Conservation (phyloP, 2,888 invertebrate species). For the Leptinotarsa rubiginosa region DNA sequence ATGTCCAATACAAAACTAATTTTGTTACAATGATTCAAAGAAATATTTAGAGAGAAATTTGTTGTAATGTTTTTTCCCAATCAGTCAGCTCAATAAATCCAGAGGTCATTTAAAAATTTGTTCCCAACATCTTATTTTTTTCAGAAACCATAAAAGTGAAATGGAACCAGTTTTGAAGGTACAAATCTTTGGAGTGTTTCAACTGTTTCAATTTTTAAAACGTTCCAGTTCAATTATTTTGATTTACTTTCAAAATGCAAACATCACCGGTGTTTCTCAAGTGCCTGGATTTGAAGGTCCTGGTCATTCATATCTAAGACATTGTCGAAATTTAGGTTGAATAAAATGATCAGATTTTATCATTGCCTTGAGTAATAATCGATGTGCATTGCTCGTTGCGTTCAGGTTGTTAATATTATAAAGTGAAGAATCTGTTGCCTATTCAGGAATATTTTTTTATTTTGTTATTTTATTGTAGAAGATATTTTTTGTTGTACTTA, state of each 20-base stretch:
- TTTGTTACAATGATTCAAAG: no score
- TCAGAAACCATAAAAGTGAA: no score
- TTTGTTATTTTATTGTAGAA: conserved; percentile 49
- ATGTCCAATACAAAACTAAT: no score
- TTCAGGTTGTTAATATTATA: conserved; percentile 51
- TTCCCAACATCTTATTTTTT: no score
- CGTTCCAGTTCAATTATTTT: no score
- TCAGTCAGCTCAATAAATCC: no score
- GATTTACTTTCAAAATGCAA: background rate
- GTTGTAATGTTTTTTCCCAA: no score
- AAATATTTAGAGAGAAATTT: no score
- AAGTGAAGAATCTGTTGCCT: conserved; percentile 42
- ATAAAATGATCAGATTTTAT: conserved; percentile 60
- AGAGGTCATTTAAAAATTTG: no score
- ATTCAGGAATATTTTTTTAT: conserved; percentile 44
- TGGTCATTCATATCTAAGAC: conserved; percentile 2
- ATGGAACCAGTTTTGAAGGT: no score
- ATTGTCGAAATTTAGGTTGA: conserved; percentile 29
- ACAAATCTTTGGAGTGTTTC: no score
- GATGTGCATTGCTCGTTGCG: conserved; percentile 35
- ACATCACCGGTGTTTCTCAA: background rate
- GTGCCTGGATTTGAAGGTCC: background rate
- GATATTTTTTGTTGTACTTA: conserved; percentile 58
- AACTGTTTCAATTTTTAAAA: no score
- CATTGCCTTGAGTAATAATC: conserved; percentile 48